Evolutionary conservation across 2,888 invertebrate genomes (phyloP).

Genomic region (Aphodius granarius): DNA sequence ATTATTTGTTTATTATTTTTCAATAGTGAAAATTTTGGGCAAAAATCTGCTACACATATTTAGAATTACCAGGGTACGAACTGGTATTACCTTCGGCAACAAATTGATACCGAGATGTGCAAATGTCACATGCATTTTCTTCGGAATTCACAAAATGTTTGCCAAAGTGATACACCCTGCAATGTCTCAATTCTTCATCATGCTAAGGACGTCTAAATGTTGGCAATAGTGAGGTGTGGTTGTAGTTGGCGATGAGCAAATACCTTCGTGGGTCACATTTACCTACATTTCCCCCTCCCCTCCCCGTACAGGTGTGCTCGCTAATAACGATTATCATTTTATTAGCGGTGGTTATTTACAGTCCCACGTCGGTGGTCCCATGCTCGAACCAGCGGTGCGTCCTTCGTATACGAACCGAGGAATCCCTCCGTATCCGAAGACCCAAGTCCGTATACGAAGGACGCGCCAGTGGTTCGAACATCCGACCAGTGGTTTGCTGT

Average conservation of each 20-base stretch:
- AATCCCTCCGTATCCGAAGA: not conserved
- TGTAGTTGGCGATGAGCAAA: not conserved
- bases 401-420: not conserved
- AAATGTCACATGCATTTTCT: too few relatives aligned
- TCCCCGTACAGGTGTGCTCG: constrained; percentile 36
- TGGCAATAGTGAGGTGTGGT: not conserved
- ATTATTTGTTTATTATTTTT: too few relatives aligned
- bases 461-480: not conserved
- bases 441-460: not conserved
- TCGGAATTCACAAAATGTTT: too few relatives aligned
- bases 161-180: too few relatives aligned
- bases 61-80: too few relatives aligned
- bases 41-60: too few relatives aligned
- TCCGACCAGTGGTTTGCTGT: constrained; percentile 5
- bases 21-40: too few relatives aligned
- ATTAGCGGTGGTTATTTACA: constrained; percentile 43
- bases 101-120: too few relatives aligned
- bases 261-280: constrained; percentile 38
- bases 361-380: constrained; percentile 36
- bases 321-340: constrained; percentile 44
- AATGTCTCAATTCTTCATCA: not conserved
- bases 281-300: constrained; percentile 37
- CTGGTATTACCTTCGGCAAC: too few relatives aligned
- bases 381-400: constrained; percentile 9
- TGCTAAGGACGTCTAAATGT: not conserved